Evolutionary conservation across 2,888 invertebrate genomes (phyloP).

Genomic region (Taenaris catops): DNA sequence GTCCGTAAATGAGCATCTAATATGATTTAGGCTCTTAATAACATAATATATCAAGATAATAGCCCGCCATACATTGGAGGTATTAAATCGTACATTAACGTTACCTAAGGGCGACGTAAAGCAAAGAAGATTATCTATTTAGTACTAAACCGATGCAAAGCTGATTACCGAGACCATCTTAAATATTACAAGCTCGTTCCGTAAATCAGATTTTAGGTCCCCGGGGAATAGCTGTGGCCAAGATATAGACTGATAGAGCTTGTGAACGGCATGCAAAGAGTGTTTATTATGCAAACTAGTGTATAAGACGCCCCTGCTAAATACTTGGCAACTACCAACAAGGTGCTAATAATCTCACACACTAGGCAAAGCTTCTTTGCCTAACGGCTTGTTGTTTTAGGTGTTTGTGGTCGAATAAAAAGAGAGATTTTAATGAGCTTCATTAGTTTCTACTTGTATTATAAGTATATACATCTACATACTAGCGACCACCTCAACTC

Average conservation of each 20-base stretch:
- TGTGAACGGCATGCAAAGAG: constrained; percentile 24
- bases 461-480: too few species aligned
- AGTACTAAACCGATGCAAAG: constrained; percentile 28
- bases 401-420: neutral
- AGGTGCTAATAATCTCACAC: constrained; percentile 12
- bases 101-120: constrained; percentile 26
- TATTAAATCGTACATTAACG: constrained; percentile 24
- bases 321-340: constrained; percentile 12
- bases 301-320: constrained; percentile 18
- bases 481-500: too few species aligned
- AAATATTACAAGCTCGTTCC: constrained; percentile 35
- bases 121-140: constrained; percentile 28
- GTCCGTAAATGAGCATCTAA: constrained; percentile 16
- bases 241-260: constrained; percentile 21
- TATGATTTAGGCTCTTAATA: constrained; percentile 21
- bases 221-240: constrained; percentile 22
- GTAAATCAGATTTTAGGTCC: constrained; percentile 29
- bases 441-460: too few species aligned
- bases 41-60: constrained; percentile 23
- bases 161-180: constrained; percentile 36
- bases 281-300: constrained; percentile 26
- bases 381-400: constrained; percentile 1
- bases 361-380: constrained; percentile 7
- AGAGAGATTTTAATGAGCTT: too few species aligned
- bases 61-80: constrained; percentile 17